Evolutionary conservation across 1,140 invertebrate genomes (phyloP).

Genomic region (Amphibalanus amphitrite): DNA sequence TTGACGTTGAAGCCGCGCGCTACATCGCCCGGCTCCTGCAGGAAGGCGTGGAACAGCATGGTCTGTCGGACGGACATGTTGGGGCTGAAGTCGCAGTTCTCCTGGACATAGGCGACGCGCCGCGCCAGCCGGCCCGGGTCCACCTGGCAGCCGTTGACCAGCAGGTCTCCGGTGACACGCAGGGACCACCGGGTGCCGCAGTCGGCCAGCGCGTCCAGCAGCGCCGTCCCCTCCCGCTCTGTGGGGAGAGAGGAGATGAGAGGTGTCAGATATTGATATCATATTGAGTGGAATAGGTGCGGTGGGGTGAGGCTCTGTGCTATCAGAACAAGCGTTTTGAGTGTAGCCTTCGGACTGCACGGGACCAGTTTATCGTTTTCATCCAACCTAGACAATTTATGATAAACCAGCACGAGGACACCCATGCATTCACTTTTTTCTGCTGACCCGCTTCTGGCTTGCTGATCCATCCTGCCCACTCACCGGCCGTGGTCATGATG

Average conservation of each 20-base stretch:
- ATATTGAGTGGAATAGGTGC: background rate
- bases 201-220: no score
- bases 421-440: background rate
- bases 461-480: conserved; percentile 13
- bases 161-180: conserved; percentile 53
- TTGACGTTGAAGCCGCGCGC: conserved; percentile 24
- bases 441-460: no score
- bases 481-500: conserved; percentile 58
- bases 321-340: background rate
- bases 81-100: conserved; percentile 39
- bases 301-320: no score
- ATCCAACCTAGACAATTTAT: background rate
- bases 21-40: conserved; percentile 35
- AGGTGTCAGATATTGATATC: background rate
- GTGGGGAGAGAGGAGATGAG: conserved; percentile 9
- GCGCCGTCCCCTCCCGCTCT: conserved; percentile 57
- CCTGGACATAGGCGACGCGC: conserved; percentile 44
- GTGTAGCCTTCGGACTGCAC: no score
- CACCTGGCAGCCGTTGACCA: conserved; percentile 68
- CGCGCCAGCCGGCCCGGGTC: conserved; percentile 42
- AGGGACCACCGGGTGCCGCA: conserved; percentile 24
- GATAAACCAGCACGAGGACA: conserved; percentile 5
- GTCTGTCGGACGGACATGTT: conserved; percentile 66
- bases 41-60: conserved; percentile 53
- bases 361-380: background rate